Evolutionary conservation across 2,888 invertebrate genomes (phyloP), one percentile per base, ranked within the genome.

Genomic region (Zygogramma bicolorata): DNA sequence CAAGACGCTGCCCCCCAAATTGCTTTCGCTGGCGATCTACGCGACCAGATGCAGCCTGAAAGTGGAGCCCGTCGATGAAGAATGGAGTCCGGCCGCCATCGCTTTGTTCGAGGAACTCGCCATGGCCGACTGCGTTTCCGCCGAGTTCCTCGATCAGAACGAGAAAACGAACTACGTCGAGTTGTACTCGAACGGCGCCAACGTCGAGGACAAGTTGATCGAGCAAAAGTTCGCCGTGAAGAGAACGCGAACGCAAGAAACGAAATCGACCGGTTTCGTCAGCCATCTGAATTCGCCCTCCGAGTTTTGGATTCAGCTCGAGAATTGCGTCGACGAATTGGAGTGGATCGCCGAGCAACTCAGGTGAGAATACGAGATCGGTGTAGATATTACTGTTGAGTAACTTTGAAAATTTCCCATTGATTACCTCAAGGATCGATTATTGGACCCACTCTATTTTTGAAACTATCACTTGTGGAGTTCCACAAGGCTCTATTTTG

Each of bases 301-400:
- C 25, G 93, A 94, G 76, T 95, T 95, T 84, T 94, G 93, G 87
- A 88, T 95, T 6, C 94, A 93, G 77, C 86, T 91, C 74, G 94
- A 93, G 80, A 90, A 91, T n/a, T 88, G 89, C 13, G 86, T 89
- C 0, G 83, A 88, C 1, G 89, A 90, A 73, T 84, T 93, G 6
- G 91, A 92, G 80, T 89, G 89, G 81, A 89, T 93, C n/a, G 89
- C 90, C 0, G 90, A 91, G 53, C 88, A 88, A 53, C 86, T 93
- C 75, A 63, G n/a, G n/a, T n/a, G n/a, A n/a, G n/a, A n/a, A n/a
- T n/a, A n/a, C n/a, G n/a, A n/a, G n/a, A n/a, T n/a, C n/a, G n/a
- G n/a, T n/a, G n/a, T n/a, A n/a, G n/a, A n/a, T n/a, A n/a, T n/a
- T n/a, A n/a, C n/a, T n/a, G n/a, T n/a, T n/a, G n/a, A n/a, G n/a